These are phyloP conservation scores for Sussaba pulchella DNA, from an alignment of 2,888 invertebrate genomes.

Conservation along the genomic window DNA sequence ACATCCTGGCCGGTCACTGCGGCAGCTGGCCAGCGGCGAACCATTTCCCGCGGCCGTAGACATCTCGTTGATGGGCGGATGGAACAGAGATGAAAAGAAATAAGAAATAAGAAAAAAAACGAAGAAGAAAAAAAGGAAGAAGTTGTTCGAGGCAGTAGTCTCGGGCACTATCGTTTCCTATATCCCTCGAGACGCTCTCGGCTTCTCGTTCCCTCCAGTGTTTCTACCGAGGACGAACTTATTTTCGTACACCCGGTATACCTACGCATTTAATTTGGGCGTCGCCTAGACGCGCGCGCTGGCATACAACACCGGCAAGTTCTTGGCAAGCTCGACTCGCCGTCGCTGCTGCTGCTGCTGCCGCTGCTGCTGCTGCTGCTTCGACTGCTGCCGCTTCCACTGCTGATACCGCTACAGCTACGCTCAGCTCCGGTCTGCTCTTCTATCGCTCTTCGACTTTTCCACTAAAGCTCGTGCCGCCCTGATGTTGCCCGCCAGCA, in stretches of 20 bases:
- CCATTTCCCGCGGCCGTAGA: neutral
- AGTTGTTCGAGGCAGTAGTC: slow-evolving; percentile 5
- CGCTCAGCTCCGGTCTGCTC: neutral
- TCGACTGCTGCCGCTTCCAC: no score
- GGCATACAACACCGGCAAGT: slow-evolving; percentile 58
- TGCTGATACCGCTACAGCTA: neutral
- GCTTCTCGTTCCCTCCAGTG: slow-evolving; percentile 49
- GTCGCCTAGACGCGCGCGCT: slow-evolving; percentile 74
- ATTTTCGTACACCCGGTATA: slow-evolving; percentile 76
- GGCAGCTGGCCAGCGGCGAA: neutral
- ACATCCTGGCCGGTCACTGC: neutral
- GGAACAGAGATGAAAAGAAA: neutral
- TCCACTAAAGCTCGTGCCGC: slow-evolving; percentile 25
- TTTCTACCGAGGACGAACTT: slow-evolving; percentile 73
- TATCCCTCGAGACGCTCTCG: slow-evolving; percentile 38
- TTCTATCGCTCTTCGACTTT: slow-evolving; percentile 15
- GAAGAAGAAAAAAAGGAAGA: neutral
- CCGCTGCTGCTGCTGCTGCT: neutral
- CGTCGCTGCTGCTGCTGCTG: slow-evolving; percentile 15
- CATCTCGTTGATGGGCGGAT: neutral
- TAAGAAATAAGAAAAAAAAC: neutral
- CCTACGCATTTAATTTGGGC: slow-evolving; percentile 76
- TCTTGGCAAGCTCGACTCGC: slow-evolving; percentile 64
- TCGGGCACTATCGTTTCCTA: slow-evolving; percentile 16
- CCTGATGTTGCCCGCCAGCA: slow-evolving; percentile 27